Evolutionary conservation across 2,888 invertebrate species (phyloP), one percentile per base, ranked within the genome.

Genomic region (Dendrolimus houi): DNA sequence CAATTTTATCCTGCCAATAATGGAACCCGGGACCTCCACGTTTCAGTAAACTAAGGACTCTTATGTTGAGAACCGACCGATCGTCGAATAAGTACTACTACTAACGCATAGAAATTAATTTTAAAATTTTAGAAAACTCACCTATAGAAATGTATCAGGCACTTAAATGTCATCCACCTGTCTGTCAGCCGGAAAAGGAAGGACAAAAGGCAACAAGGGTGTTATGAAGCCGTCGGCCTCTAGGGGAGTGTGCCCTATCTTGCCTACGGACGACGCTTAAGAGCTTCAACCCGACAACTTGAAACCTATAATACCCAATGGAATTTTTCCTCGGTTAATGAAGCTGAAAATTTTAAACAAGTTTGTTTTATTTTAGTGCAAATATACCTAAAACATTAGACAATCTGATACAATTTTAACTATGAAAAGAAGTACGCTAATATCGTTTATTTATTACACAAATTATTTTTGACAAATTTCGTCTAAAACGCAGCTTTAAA

Each of bases 171-270:
- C 47, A 47, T 47, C 12, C 47, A 47, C 47, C 47, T 47, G 47
- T 47, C 42, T 59, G 55, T 55, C 52, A 60, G 60, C 57, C 61
- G 61, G 29, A 29, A 29, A 29, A 29, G 29, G 29, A 29, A 61
- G 59, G 60, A 53, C 57, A 57, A 61, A 61, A 58, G 56, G 54
- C 60, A 56, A 54, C 55, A 59, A 42, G 14, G 59, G 53, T 9
- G 47, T 12, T 9, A 12, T 47, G 47, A 12, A 12, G 58, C 63
- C 64, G 69, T 69, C 67, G 72, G 64, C 70, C 73, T 71, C 77
- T 75, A 72, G 81, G 78, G 72, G 71, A 77, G 74, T 83, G 83
- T 83, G 83, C 82, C 75, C 75, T 83, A 83, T 83, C 83, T 72
- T 70, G 68, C 66, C 62, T 65, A 67, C 65, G 68, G 63, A 64